Evolutionary conservation across 2,888 invertebrate genomes (phyloP).

Genomic region (Dolomedes plantarius): DNA sequence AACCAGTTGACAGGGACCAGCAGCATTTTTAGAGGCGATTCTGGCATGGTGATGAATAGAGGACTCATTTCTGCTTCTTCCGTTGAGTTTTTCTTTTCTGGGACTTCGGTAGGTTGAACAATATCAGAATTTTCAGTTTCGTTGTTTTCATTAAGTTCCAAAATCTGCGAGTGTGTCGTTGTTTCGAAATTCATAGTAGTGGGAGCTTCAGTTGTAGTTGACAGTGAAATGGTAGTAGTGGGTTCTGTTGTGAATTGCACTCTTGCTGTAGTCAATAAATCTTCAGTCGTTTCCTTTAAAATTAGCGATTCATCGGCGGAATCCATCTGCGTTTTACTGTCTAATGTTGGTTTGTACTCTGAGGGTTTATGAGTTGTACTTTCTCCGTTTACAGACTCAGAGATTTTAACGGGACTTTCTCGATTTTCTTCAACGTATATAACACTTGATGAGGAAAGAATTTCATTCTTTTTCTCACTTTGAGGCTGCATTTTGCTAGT

Average conservation of each 20-base stretch:
- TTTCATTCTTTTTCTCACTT: not conserved
- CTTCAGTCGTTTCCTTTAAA: no score
- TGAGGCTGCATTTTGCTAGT: not conserved
- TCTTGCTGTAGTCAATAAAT: not conserved
- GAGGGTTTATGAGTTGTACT: no score
- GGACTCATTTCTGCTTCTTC: not conserved
- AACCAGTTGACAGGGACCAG: not conserved
- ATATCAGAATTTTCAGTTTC: no score
- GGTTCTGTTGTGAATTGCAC: not conserved
- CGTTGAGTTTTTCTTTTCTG: not conserved
- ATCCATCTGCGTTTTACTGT: no score
- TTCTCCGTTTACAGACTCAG: no score
- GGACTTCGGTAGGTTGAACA: not conserved
- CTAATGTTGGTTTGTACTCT: no score
- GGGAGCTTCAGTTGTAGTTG: no score
- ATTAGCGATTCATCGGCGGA: no score
- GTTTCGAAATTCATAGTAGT: no score
- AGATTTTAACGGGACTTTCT: not conserved
- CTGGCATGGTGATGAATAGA: not conserved
- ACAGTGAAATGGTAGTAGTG: not conserved
- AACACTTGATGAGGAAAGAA: not conserved
- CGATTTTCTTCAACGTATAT: not conserved
- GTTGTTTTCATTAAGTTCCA: no score
- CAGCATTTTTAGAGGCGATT: not conserved
- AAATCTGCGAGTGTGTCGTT: no score